Evolutionary conservation across 1,140 invertebrate genomes (phyloP), one percentile per base, ranked within the genome.

Genomic region (Meloidogyne chitwoodi): DNA sequence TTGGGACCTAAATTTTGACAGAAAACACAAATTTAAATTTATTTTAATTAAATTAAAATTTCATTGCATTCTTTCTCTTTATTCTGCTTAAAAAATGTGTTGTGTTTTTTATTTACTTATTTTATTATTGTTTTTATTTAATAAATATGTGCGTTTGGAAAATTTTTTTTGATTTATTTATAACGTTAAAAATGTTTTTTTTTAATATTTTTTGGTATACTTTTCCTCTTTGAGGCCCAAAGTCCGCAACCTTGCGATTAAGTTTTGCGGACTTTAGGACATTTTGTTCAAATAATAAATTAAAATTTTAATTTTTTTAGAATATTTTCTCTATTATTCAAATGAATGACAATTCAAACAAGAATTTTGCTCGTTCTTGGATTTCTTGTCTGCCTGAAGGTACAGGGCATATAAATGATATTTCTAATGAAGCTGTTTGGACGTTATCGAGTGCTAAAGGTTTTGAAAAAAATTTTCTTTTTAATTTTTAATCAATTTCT

Each of bases 391-490:
- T 80, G 0, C 79, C 78, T 26, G 90, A 90, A 83, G 85, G 88
- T 77, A 87, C 89, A 69, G 90, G 90, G 24, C 91, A 91, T 78
- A 92, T 96, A 1, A 89, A 94, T 34, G 95, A 98, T 91, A 94
- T 99, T 63, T 94, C 95, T 19, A 92, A 92, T 83, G 93, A 96
- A 88, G 96, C 95, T 10, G 95, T 98, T 79, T 98, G 96, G 96
- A 95, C 94, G 80, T 89, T 99, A 31, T 98, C 95, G 1, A 97
- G 95, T 29, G 98, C 95, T 87, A 99, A 99, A 91, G 93, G 94
- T 88, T 93, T 93, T 93, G 81, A 3, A 2, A 44, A n/a, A 41
- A 19, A 69, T 31, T 69, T 69, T 69, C 22, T 26, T 29, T 69
- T 44, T 6, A 31, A 3, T 3, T 31, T 31, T 31, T 6, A 3